Evolutionary conservation across 2,888 invertebrate species (phyloP), one percentile per base, ranked within the genome.

Genomic region (Platycnemis pennipes): DNA sequence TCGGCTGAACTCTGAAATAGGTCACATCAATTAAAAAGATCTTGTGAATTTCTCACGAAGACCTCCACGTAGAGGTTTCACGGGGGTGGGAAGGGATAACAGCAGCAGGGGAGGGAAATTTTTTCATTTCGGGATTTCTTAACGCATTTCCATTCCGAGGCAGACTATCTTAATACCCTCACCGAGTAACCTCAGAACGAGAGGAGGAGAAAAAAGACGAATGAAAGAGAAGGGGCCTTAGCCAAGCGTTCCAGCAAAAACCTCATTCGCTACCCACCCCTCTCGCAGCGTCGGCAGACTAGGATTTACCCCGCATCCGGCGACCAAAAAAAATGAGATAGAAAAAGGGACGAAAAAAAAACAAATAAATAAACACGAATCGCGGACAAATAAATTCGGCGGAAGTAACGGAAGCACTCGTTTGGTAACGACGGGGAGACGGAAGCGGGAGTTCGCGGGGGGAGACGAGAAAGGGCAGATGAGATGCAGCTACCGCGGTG

Each of bases 371-470:
- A 11, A 26, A 77, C 31, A 77, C 77, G 77, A 37, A 77, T 77
- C 77, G 37, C 77, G 77, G 77, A 77, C 77, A 77, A 77, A 77
- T 77, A 77, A 77, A 77, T 77, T 77, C 77, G 77, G 77, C 77
- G 77, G 77, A 77, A 77, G 77, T 77, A 77, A 77, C 37, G 77
- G 77, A 77, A 77, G 77, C 77, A 77, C 77, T 77, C 77, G 77
- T 77, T 77, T 77, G 31, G 77, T 77, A 77, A 77, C 77, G 77
- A 77, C 26, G 77, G 77, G 63, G 63, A 63, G 63, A 63, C 63
- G 63, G n/a, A 7, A 7, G 11, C 7, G 45, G 42, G 56, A 31
- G 31, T n/a, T 63, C 26, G 63, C 63, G 7, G 26, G 19, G 42
- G 44, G 63, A 37, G 22, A 42, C 13, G 53, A 49, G 49, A 88